A percentile compares a stretch with the other conserved stretches of the same genome.
These are phyloP conservation scores for Equus przewalskii DNA, from an alignment of 2,113 vertebrate species.

Conservation along the genomic window DNA sequence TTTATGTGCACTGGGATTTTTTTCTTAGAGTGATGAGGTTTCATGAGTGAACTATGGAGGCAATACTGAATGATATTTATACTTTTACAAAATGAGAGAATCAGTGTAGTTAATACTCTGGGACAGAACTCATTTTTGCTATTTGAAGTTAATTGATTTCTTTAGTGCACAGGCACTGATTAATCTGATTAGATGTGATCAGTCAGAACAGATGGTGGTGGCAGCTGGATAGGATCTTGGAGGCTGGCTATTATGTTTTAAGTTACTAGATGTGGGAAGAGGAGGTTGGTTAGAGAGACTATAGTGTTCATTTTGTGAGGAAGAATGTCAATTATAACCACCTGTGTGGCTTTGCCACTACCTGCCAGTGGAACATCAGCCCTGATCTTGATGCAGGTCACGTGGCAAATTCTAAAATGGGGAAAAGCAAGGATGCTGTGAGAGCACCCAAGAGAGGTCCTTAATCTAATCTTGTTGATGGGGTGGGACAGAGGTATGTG, in stretches of 20 bases:
- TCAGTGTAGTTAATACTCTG: not conserved
- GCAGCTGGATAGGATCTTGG: not conserved
- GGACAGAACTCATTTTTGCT: constrained; percentile 45
- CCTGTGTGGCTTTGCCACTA: not conserved
- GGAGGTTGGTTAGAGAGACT: not conserved
- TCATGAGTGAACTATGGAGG: not conserved
- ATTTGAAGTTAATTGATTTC: constrained; percentile 45
- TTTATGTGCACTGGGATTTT: not conserved
- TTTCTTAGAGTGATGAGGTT: not conserved
- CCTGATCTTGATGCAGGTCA: not conserved
- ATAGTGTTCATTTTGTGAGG: not conserved
- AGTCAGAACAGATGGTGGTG: not conserved
- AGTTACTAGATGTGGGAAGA: not conserved
- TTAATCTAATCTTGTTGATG: not conserved
- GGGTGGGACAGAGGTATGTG: not conserved
- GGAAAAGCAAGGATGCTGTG: not conserved
- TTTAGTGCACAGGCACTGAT: not conserved
- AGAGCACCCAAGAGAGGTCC: not conserved
- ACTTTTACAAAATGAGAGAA: constrained; percentile 20
- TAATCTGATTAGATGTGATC: not conserved
- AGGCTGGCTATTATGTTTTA: not conserved
- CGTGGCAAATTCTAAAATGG: not conserved
- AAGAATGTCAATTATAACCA: not conserved
- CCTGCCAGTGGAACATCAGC: not conserved
- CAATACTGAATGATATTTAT: not conserved